Evolutionary conservation across 2,888 invertebrate species (phyloP).

Genomic region (Tanytarsus gracilentus): DNA sequence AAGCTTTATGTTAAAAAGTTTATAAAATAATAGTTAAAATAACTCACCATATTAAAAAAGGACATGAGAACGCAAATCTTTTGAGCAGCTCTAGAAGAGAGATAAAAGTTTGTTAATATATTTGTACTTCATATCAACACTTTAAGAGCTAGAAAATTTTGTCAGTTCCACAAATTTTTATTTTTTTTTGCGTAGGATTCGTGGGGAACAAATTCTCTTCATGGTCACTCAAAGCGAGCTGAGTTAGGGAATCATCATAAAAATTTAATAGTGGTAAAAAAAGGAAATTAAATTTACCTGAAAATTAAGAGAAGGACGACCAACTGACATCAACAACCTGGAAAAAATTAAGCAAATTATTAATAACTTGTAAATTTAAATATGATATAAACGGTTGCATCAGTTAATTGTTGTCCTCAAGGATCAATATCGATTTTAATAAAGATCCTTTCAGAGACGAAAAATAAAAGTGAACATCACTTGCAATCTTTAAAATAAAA

Average conservation of each 20-base stretch:
- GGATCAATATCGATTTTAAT: slow-evolving; percentile 11
- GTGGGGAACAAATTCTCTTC: slow-evolving; percentile 35
- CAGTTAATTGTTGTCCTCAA: slow-evolving; percentile 29
- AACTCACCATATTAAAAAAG: too few relatives aligned
- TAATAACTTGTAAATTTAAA: not conserved
- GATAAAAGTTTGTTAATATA: too few relatives aligned
- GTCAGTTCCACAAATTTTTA: slow-evolving; percentile 27
- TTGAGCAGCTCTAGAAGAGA: too few relatives aligned
- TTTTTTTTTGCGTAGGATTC: slow-evolving; percentile 31
- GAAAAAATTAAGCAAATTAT: not conserved
- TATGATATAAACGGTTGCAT: not conserved
- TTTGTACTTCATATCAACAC: not conserved
- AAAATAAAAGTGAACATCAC: slow-evolving; percentile 34
- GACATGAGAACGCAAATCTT: too few relatives aligned
- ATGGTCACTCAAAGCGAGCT: slow-evolving; percentile 37
- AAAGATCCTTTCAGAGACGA: slow-evolving; percentile 33
- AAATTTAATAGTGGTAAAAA: not conserved
- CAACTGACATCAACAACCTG: not conserved
- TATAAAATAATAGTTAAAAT: too few relatives aligned
- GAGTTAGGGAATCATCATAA: slow-evolving; percentile 31
- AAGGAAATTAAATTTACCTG: not conserved
- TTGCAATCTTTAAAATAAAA: not conserved
- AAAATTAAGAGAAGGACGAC: not conserved
- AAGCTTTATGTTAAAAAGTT: not conserved
- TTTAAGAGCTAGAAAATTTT: too few relatives aligned